These are phyloP conservation scores for Platichthys flesus DNA, from an alignment of 2,113 vertebrate genomes.

Conservation along the genomic window DNA sequence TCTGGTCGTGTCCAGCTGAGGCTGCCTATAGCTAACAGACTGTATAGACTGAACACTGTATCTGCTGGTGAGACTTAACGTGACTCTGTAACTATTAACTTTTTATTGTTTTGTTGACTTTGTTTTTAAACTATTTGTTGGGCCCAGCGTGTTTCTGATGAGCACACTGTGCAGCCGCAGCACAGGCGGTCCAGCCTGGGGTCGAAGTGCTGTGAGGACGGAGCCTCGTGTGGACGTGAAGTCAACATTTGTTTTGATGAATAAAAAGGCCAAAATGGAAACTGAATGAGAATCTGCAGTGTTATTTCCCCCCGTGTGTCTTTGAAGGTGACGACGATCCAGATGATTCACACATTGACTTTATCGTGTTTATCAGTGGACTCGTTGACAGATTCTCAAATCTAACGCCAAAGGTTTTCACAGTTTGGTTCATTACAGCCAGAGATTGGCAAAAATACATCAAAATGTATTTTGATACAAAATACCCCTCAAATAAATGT, in stretches of 20 bases:
- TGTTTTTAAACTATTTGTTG: constrained; percentile 56
- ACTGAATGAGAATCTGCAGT: background rate
- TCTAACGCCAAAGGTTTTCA: too few species aligned
- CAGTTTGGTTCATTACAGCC: too few species aligned
- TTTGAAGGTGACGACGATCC: background rate
- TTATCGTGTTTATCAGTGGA: too few species aligned
- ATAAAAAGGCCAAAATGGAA: constrained; percentile 77
- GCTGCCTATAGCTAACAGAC: constrained; percentile 59
- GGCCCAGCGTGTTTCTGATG: constrained; percentile 35
- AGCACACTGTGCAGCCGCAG: background rate
- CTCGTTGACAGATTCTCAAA: too few species aligned
- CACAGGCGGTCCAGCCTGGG: constrained; percentile 44
- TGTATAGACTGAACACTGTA: constrained; percentile 66
- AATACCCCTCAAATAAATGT: too few species aligned
- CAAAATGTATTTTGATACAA: too few species aligned
- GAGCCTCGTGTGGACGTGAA: constrained; percentile 34
- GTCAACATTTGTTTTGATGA: constrained; percentile 76
- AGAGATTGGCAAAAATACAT: too few species aligned
- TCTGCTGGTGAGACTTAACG: constrained; percentile 52
- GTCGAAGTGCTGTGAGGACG: constrained; percentile 67
- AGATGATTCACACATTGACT: too few species aligned
- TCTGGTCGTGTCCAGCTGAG: constrained; percentile 23
- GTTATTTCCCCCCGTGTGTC: background rate
- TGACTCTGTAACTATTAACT: constrained; percentile 49
- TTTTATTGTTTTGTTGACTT: constrained; percentile 42